Percentiles rank a stretch among this genome's conserved stretches.
phyloP scores from a whole-genome alignment of 2,888 invertebrate genomes.

The Aporophyla nigra region DNA sequence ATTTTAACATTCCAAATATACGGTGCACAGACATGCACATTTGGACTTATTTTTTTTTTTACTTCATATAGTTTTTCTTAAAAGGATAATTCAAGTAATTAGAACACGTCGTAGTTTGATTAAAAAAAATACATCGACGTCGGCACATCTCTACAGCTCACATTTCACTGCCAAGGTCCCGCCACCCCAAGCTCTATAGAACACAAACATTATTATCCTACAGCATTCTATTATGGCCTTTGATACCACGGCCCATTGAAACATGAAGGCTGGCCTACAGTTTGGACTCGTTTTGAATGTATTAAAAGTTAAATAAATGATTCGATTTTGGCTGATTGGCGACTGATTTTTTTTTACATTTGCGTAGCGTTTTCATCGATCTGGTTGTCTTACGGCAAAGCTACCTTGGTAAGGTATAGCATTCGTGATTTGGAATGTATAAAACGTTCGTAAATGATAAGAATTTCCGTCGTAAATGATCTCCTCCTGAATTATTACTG shows the following conservation, averaged over 20 bases:
- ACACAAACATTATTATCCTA: constrained; percentile 61
- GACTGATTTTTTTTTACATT: not conserved
- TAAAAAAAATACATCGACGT: constrained; percentile 16
- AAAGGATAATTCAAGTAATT: too few species aligned
- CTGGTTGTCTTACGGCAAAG: not conserved
- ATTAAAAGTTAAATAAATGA: not conserved
- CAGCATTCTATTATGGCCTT: constrained; percentile 43
- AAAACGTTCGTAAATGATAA: not conserved
- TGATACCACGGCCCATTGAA: constrained; percentile 50
- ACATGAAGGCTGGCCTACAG: constrained; percentile 43
- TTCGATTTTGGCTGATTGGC: not conserved
- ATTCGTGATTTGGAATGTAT: not conserved
- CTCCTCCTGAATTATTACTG: not conserved
- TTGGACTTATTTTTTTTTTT: too few species aligned
- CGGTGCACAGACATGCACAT: too few species aligned
- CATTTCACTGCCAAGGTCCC: constrained; percentile 82
- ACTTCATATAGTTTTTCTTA: too few species aligned
- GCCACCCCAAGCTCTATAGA: constrained; percentile 70
- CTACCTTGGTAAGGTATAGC: not conserved
- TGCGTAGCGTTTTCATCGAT: not conserved
- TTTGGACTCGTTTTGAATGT: constrained; percentile 30
- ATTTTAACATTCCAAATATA: not conserved
- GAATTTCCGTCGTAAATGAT: not conserved
- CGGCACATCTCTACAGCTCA: constrained; percentile 67
- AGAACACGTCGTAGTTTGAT: not conserved